Evolutionary conservation across 2,113 vertebrate species (phyloP).

Genomic region (Mustela nigripes): DNA sequence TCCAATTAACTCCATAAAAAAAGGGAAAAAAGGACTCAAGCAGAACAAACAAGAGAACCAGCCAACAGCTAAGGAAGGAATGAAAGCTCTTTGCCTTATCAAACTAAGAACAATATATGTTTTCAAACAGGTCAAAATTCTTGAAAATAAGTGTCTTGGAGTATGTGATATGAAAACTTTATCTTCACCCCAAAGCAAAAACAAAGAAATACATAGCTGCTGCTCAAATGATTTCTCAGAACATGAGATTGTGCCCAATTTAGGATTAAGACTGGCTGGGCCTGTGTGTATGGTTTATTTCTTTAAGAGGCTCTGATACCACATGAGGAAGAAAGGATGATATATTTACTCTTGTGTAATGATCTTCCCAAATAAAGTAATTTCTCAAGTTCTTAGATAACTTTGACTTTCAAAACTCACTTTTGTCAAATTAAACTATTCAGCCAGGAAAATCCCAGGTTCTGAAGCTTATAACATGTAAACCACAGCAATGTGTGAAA

Average conservation of each 20-base stretch:
- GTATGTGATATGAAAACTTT: constrained; percentile 16
- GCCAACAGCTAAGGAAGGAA: neutral
- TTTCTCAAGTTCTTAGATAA: neutral
- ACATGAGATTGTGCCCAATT: neutral
- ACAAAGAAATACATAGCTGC: constrained; percentile 15
- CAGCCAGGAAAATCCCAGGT: neutral
- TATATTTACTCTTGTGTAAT: neutral
- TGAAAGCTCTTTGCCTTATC: neutral
- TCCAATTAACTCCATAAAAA: neutral
- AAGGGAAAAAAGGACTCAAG: neutral
- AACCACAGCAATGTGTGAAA: constrained; percentile 14
- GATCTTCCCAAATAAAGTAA: constrained; percentile 57
- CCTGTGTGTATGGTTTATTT: neutral
- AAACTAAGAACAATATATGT: constrained; percentile 7
- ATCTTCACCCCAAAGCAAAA: neutral
- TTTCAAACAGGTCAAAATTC: constrained; percentile 44
- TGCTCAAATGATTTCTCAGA: constrained; percentile 40
- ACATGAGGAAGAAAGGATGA: neutral
- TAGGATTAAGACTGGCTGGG: neutral
- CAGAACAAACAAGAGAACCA: constrained; percentile 21
- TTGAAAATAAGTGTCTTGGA: constrained; percentile 38
- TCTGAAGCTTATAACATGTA: neutral
- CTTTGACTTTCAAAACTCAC: constrained; percentile 16
- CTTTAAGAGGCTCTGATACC: neutral
- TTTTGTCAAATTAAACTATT: constrained; percentile 45